Evolutionary conservation across 1,140 invertebrate genomes (phyloP).

Genomic region (Paracyclopina nana): DNA sequence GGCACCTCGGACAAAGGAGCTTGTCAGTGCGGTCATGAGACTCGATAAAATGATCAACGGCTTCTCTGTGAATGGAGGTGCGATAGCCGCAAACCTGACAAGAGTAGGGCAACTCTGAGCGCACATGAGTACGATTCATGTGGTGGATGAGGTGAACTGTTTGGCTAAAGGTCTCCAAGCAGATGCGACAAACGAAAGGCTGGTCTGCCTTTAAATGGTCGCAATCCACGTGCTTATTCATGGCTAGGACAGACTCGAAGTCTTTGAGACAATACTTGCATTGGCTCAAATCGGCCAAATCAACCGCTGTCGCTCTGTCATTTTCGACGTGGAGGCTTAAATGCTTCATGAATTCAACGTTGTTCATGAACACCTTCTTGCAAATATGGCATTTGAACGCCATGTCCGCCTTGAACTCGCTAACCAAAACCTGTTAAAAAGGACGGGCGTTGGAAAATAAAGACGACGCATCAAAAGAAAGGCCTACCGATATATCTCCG

Average conservation of each 20-base stretch:
- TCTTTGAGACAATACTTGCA: conserved; percentile 29
- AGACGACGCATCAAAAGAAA: not conserved
- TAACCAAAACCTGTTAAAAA: not conserved
- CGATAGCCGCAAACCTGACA: conserved; percentile 12
- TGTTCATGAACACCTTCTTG: conserved; percentile 14
- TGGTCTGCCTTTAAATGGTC: not conserved
- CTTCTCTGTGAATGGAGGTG: not conserved
- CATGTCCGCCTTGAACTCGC: conserved; percentile 16
- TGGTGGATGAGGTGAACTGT: not conserved
- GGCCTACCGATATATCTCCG: not conserved
- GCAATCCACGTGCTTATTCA: conserved; percentile 28
- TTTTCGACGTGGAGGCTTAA: conserved; percentile 6
- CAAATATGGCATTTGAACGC: conserved; percentile 14
- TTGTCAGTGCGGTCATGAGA: conserved; percentile 12
- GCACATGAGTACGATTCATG: conserved; percentile 3
- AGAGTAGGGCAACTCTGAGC: conserved; percentile 3
- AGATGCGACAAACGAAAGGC: conserved; percentile 10
- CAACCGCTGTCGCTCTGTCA: conserved; percentile 24
- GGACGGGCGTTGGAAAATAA: not conserved
- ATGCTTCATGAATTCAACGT: conserved; percentile 16
- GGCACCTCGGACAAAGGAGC: conserved; percentile 4
- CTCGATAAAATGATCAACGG: conserved; percentile 13
- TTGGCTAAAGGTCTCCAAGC: not conserved
- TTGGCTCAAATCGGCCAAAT: conserved; percentile 27
- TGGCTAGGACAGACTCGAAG: conserved; percentile 29